Base-by-base conservation (phyloP, 2,113 vertebrate species). In the Amphiprion percula region DNA sequence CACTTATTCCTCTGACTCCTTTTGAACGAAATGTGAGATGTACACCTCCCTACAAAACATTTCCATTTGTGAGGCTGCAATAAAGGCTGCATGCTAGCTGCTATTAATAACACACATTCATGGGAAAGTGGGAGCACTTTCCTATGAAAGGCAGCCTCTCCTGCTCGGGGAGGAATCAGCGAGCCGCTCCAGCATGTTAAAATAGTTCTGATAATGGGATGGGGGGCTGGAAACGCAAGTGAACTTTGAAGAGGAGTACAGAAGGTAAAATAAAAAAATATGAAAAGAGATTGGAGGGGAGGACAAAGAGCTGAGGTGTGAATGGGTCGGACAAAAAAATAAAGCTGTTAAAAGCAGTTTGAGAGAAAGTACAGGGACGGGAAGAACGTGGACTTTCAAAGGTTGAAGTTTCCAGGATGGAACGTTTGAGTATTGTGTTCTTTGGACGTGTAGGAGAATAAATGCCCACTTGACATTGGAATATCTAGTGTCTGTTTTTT, bases 61-160 rank as follows among this genome's bases (percentile, higher is more conserved):
- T 83, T 89, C 76, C 77, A 89, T 91, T 88, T 89, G 78, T 61
- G 62, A 66, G 65, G 19, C 49, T 65, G 64, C 76, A 63, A 24
- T 59, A 39, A 74, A 74, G 69, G 88, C 86, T 39, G 63, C 75
- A 82, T 74, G 76, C 61, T 67, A 79, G 76, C 60, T 52, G 64
- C 79, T 89, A 86, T 89, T 90, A 87, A 86, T 87, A 85, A 75
- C 30, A 21, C 53, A 26, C 23, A 84, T 77, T 78, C 76, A 81
- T 33, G 49, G 54, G 26, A 62, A 21, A 21, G 67, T 59, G 66
- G 59, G 33, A 79, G 76, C 77, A 85, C 73, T 86, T 77, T 81
- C 79, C 70, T 73, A 14, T 86, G 85, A 89, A 83, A 86, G 80
- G 62, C 61, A 44, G 72, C 47, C 58, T 68, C 33, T 28, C 50